Evolutionary conservation across 1,140 invertebrate genomes (phyloP).

Genomic region (Hyles vespertilio): DNA sequence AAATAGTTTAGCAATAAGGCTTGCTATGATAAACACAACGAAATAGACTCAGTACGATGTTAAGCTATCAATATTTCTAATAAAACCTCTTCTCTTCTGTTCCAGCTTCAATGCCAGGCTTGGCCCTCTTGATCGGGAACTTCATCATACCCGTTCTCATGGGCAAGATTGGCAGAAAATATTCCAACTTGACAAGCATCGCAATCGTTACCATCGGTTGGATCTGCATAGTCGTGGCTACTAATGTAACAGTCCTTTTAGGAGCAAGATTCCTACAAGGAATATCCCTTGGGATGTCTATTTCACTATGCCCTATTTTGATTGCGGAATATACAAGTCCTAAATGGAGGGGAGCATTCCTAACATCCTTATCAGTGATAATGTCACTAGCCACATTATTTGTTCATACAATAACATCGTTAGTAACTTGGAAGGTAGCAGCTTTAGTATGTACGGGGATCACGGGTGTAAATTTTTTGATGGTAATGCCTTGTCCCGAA

Average conservation of each 20-base stretch:
- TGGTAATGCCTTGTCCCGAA: constrained; percentile 21
- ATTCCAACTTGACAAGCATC: constrained; percentile 43
- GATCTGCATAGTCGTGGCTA: constrained; percentile 41
- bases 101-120: constrained; percentile 42
- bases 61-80: constrained; percentile 2
- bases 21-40: neutral
- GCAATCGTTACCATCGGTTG: constrained; percentile 43
- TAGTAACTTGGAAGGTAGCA: constrained; percentile 27
- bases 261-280: constrained; percentile 35
- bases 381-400: constrained; percentile 26
- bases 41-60: neutral
- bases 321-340: constrained; percentile 41
- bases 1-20: neutral
- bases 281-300: constrained; percentile 29
- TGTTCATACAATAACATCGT: constrained; percentile 29
- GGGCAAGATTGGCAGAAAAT: constrained; percentile 44
- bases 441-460: constrained; percentile 28
- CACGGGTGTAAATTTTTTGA: constrained; percentile 22
- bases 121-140: constrained; percentile 40
- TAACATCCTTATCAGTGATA: constrained; percentile 27
- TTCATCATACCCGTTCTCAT: constrained; percentile 47
- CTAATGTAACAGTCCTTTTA: constrained; percentile 19
- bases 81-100: too few relatives aligned
- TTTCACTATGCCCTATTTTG: constrained; percentile 25
- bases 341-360: constrained; percentile 33